Base-by-base conservation (phyloP, 2,888 invertebrate species). In the Athalia rosae region DNA sequence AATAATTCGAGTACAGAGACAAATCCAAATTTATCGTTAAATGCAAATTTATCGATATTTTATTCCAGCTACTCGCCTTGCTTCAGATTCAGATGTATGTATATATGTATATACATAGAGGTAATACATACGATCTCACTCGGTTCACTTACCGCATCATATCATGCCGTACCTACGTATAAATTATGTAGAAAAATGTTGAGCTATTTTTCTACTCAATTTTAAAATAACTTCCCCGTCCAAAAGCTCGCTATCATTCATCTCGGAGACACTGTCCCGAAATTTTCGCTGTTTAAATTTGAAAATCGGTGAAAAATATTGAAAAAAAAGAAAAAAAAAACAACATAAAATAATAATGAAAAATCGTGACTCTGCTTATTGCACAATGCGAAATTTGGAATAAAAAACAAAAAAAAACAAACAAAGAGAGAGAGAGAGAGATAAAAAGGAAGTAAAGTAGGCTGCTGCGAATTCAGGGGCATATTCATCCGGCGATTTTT, bases 11-110 rank as follows among this genome's bases (percentile, higher is more conserved):
- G 63, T 74, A 76, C 69, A 77, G 79, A 76, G 81, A 79, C 81
- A 82, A 83, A 84, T 82, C 82, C 83, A 81, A 84, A 86, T 85
- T 84, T 84, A 85, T 83, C 78, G 82, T 77, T 79, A 81, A 82
- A 86, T 86, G 86, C 84, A 86, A 86, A 87, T 86, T 86, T 84
- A 83, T 84, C 84, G 85, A 81, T 82, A 85, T 86, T 85, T 86
- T 84, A 86, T 84, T 80, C 83, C 80, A 76, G 15, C 78, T 73
- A 67, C 71, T 71, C 77, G 45, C 74, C 73, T 53, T 76, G 59
- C 71, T 77, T 64, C 73, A 67, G 62, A 53, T 58, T 48, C 59
- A 45, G 53, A 13, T 56, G 28, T 28, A 28, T n/a, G n/a, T n/a
- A n/a, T n/a, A n/a, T 28, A 28, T 28, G 28, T 28, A 28, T 28